Base-by-base conservation (phyloP, 1,140 invertebrate species). In the Drosophila nasuta region DNA sequence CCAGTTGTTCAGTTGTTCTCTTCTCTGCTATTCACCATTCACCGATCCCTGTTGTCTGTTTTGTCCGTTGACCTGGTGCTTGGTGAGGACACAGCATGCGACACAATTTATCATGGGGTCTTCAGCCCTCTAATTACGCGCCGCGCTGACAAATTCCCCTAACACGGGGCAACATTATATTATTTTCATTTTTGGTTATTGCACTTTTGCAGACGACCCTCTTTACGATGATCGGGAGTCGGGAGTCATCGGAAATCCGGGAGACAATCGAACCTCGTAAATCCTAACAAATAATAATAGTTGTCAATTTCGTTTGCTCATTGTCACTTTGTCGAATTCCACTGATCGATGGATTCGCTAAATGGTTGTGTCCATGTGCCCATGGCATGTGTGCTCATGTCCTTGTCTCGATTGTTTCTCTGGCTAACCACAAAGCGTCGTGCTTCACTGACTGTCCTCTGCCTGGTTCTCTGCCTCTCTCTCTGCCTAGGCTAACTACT, bases 281-380 rank as follows among this genome's bases (percentile, higher is more conserved):
- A 87, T 87, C 70, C 68, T 41, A 35, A 88, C 75, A 88, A 88
- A 88, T 82, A 78, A 88, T 87, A 87, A 88, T 87, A 86, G 82
- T 79, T 87, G 82, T 87, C 82, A 87, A 15, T 77, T 87, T 75
- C 62, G 72, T 49, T 71, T 68, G 65, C 69, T 71, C 66, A 41
- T 85, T 83, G 81, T 77, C 82, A 65, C 52, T 33, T 33, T 25
- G 20, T 35, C 46, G 1, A 41, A 41, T 33, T 77, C 20, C 35
- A 38, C 66, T 43, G 77, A 81, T 79, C 72, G 79, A 74, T 79
- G 49, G 46, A 65, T 45, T 81, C 58, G 49, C 30, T 35, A 51
- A 67, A 66, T 51, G 67, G 48, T 77, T 71, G 51, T 60, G 77
- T 66, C 38, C 15, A 46, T 54, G 5, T 33, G 60, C 52, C 35